Evolutionary conservation across 2,113 vertebrate genomes (phyloP).

Genomic region (Lagopus muta): DNA sequence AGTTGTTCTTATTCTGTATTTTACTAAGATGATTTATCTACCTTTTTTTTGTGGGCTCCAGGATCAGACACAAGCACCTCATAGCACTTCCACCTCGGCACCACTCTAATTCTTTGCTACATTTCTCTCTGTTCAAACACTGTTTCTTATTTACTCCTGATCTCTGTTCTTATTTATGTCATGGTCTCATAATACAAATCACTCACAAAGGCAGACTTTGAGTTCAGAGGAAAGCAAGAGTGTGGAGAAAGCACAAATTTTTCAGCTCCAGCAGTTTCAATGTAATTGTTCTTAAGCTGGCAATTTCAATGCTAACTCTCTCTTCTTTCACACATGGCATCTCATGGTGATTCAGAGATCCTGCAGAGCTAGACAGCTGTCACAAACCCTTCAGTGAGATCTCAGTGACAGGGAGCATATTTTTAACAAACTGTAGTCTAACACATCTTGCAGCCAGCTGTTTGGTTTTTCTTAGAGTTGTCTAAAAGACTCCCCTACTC

Average conservation of each 20-base stretch:
- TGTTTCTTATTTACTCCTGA: background rate
- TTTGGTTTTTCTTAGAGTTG: constrained; percentile 12
- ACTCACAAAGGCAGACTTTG: background rate
- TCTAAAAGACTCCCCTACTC: background rate
- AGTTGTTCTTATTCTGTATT: background rate
- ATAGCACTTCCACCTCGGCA: background rate
- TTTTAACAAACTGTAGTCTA: background rate
- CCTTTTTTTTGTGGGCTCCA: background rate
- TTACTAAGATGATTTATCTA: background rate
- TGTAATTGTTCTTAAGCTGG: background rate
- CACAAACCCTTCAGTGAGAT: background rate
- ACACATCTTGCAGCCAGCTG: constrained; percentile 58
- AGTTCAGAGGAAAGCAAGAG: background rate
- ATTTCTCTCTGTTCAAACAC: background rate
- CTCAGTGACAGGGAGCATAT: constrained; percentile 14
- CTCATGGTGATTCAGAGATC: constrained; percentile 17
- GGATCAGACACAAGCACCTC: background rate
- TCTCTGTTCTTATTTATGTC: background rate
- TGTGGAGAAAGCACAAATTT: background rate
- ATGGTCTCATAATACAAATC: background rate
- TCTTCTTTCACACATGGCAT: background rate
- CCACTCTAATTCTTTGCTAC: background rate
- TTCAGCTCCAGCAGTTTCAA: background rate
- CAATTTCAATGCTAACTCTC: background rate
- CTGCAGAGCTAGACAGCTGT: constrained; percentile 9